Evolutionary conservation across 2,888 invertebrate species (phyloP).

Genomic region (Chaetogeoica ovagalla): DNA sequence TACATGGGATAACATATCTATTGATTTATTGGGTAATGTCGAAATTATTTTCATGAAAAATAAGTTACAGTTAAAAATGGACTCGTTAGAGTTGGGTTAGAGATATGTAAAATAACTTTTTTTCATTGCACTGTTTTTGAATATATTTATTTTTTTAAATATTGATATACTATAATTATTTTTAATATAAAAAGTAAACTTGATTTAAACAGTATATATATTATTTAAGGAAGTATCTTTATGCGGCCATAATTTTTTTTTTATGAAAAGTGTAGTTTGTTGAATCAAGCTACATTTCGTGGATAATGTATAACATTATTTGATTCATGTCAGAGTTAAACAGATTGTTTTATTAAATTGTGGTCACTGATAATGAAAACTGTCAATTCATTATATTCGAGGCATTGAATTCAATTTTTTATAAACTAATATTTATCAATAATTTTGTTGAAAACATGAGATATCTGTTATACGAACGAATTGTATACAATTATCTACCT

Average conservation of each 20-base stretch:
- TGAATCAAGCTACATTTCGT: too few species aligned
- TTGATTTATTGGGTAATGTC: neutral
- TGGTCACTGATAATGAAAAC: too few species aligned
- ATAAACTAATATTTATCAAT: too few species aligned
- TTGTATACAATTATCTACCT: too few species aligned
- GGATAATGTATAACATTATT: neutral
- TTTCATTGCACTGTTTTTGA: conserved; percentile 1
- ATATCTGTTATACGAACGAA: too few species aligned
- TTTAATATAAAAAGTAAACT: conserved; percentile 22
- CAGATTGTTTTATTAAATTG: too few species aligned
- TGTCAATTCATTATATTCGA: too few species aligned
- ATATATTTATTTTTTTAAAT: conserved; percentile 6
- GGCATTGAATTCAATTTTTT: too few species aligned
- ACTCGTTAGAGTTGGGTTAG: neutral
- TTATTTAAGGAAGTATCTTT: neutral
- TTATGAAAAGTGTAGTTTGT: too few species aligned
- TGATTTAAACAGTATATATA: neutral
- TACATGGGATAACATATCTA: conserved; percentile 29
- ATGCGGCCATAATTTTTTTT: too few species aligned
- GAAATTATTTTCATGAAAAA: neutral
- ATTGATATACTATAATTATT: conserved; percentile 7
- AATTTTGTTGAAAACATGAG: too few species aligned
- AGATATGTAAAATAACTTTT: conserved; percentile 5
- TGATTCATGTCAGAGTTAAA: too few species aligned
- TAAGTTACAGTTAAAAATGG: neutral